These are phyloP conservation scores for Pherbina coryleti DNA, from an alignment of 2,888 invertebrate genomes.

Conservation along the genomic window DNA sequence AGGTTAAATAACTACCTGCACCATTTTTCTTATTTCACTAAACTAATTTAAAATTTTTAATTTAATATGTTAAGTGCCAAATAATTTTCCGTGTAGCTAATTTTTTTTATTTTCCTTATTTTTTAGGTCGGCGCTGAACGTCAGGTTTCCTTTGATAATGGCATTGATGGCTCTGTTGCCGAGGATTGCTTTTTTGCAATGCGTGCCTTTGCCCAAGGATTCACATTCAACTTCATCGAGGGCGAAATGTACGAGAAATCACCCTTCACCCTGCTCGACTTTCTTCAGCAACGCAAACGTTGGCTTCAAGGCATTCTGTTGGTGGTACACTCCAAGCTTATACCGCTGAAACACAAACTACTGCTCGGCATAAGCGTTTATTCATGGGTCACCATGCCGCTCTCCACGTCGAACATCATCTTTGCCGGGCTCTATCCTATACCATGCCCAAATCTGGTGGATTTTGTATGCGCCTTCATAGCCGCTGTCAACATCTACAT, in stretches of 20 bases:
- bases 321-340: conserved; percentile 87
- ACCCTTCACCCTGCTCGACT: conserved; percentile 94
- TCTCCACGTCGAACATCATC: conserved; percentile 90
- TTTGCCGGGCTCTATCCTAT: conserved; percentile 89
- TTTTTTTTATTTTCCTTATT: conserved; percentile 29
- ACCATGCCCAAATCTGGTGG: conserved; percentile 85
- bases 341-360: conserved; percentile 83
- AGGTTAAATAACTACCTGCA: too few relatives aligned
- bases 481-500: conserved; percentile 96
- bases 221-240: conserved; percentile 94
- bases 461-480: conserved; percentile 90
- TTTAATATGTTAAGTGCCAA: too few relatives aligned
- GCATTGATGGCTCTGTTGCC: conserved; percentile 96
- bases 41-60: too few relatives aligned
- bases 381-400: conserved; percentile 95
- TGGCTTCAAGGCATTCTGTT: conserved; percentile 94
- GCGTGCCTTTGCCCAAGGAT: conserved; percentile 92
- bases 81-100: too few relatives aligned
- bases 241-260: conserved; percentile 99
- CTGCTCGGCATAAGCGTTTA: conserved; percentile 91
- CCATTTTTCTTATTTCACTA: too few relatives aligned
- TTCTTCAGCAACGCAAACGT: conserved; percentile 94
- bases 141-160: conserved; percentile 94
- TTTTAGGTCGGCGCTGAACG: conserved; percentile 89
- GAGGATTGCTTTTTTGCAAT: conserved; percentile 98